A percentile compares a stretch with the other conserved stretches of the same genome.
Conservation (phyloP, 2,888 invertebrate species). For the Julus scandinavius region DNA sequence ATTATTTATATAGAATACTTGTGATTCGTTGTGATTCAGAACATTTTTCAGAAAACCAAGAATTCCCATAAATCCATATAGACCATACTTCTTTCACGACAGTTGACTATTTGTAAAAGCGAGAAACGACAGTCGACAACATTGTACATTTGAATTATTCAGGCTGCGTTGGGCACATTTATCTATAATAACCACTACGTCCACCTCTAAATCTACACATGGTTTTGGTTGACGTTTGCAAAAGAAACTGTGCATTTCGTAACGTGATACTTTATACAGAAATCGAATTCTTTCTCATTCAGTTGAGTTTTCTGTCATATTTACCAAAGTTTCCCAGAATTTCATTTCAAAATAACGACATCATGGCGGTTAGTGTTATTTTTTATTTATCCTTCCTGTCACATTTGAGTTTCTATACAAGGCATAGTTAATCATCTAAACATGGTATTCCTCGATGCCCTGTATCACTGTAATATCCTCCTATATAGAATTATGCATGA, state of each 20-base stretch:
- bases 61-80: background rate
- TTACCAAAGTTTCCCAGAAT: background rate
- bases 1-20: background rate
- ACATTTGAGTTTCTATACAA: background rate
- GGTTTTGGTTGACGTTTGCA: background rate
- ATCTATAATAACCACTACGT: background rate
- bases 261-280: background rate
- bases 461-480: no score
- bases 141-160: background rate
- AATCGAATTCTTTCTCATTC: background rate
- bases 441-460: no score
- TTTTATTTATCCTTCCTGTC: background rate
- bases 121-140: background rate
- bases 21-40: background rate
- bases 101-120: slow-evolving; percentile 19
- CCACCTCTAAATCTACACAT: background rate
- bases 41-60: background rate
- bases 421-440: no score
- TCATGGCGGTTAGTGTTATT: background rate
- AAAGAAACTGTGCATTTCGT: slow-evolving; percentile 7
- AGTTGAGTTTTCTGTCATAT: background rate
- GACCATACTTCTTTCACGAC: background rate
- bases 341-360: background rate
- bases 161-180: slow-evolving; percentile 15
- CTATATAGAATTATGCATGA: no score